Evolutionary conservation across 2,113 vertebrate species (phyloP).

Genomic region (Dissostichus mawsoni): DNA sequence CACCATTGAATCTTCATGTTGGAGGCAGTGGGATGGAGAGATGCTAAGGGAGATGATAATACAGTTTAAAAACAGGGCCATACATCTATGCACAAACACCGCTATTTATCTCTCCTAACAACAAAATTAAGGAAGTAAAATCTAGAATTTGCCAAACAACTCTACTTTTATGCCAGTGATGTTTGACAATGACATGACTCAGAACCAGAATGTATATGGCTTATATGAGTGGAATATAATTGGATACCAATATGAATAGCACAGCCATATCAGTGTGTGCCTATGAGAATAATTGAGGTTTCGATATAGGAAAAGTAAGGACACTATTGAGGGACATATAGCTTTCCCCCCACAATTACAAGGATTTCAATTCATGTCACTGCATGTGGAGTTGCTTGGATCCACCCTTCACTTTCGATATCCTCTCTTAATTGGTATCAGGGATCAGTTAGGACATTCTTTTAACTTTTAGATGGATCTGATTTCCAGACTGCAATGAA

Average conservation of each 20-base stretch:
- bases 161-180: neutral
- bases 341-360: too few relatives aligned
- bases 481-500: too few relatives aligned
- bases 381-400: neutral
- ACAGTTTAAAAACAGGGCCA: conserved; percentile 3
- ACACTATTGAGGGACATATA: neutral
- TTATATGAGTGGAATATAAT: neutral
- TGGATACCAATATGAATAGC: neutral
- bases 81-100: neutral
- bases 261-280: neutral
- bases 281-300: neutral
- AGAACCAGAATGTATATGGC: neutral
- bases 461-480: neutral
- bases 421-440: neutral
- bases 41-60: conserved; percentile 76
- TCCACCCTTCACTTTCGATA: neutral
- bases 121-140: too few relatives aligned
- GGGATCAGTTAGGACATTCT: neutral
- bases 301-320: neutral
- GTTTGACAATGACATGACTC: neutral
- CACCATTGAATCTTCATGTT: conserved; percentile 87
- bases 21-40: conserved; percentile 90
- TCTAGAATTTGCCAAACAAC: neutral
- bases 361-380: neutral
- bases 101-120: too few relatives aligned